Evolutionary conservation across 1,140 invertebrate genomes (phyloP), one percentile per base, ranked within the genome.

Genomic region (Grapholita molesta): DNA sequence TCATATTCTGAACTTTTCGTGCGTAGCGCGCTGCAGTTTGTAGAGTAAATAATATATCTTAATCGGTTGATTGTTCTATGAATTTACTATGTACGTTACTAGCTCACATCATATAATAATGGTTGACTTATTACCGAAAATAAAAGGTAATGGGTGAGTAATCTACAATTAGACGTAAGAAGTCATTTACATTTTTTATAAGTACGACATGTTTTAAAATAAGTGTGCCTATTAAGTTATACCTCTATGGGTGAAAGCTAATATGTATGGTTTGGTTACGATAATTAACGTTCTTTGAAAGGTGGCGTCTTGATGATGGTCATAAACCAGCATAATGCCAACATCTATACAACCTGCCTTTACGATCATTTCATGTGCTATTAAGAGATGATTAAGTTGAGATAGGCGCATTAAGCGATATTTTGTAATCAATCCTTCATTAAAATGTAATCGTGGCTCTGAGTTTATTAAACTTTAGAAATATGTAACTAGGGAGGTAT

Each of bases 341-440:
- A 55, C 71, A 68, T 55, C 72, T 77, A 76, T 79, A 77, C 74
- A 69, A 66, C 71, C 48, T 68, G 73, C 65, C 75, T 77, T 76
- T 76, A 74, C 69, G 77, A 78, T 70, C 73, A 78, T 76, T 78
- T 79, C 74, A 77, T 80, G 73, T 68, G 73, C 66, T 64, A 65
- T 77, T 70, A 78, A 72, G 69, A 77, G 75, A 57, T 77, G 70
- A 75, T 76, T 76, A 75, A 77, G 77, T 74, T 69, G 67, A 55
- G 70, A 74, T 73, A 72, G 68, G 57, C 57, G 72, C 52, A 64
- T 77, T 68, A 74, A 79, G 70, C 65, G 67, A 69, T 79, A 70
- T 66, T 72, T 69, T 73, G 76, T 74, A 73, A 69, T 28, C 25
- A 61, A 61, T 61, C 55, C 25, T 12, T 48, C 42, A 21, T 21